Conservation (phyloP, 2,797 vertebrate species). For the Melanotaenia trifasciata region DNA sequence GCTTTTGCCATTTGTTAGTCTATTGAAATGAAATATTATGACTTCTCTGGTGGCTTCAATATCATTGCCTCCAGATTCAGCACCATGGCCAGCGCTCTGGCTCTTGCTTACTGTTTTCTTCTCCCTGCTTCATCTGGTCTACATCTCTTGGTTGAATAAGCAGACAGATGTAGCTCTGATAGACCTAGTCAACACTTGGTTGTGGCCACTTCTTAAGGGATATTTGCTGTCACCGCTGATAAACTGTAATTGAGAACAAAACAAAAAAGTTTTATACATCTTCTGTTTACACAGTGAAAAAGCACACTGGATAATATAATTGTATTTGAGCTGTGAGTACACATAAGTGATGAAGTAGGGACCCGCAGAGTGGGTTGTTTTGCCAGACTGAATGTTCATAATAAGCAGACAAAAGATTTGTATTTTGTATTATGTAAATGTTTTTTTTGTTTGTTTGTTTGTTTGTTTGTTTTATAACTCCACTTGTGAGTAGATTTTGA, state of each 20-base stretch:
- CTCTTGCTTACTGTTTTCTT: background rate
- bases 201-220: background rate
- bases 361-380: background rate
- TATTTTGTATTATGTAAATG: too few species aligned
- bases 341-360: background rate
- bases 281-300: background rate
- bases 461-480: too few species aligned
- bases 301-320: background rate
- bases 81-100: slow-evolving; percentile 30
- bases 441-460: too few species aligned
- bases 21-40: slow-evolving; percentile 2
- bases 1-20: slow-evolving; percentile 28
- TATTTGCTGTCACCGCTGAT: slow-evolving; percentile 6
- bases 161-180: background rate
- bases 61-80: slow-evolving; percentile 20
- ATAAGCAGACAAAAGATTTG: too few species aligned
- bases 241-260: slow-evolving; percentile 5
- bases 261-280: background rate
- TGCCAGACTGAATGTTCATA: background rate
- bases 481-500: too few species aligned
- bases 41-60: background rate
- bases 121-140: background rate
- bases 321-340: background rate
- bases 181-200: background rate
- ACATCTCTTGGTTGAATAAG: background rate